A percentile compares a stretch with the other conserved stretches of the same genome.
phyloP scores from a whole-genome alignment of 2,797 vertebrate species.

The Halcyon badia region DNA sequence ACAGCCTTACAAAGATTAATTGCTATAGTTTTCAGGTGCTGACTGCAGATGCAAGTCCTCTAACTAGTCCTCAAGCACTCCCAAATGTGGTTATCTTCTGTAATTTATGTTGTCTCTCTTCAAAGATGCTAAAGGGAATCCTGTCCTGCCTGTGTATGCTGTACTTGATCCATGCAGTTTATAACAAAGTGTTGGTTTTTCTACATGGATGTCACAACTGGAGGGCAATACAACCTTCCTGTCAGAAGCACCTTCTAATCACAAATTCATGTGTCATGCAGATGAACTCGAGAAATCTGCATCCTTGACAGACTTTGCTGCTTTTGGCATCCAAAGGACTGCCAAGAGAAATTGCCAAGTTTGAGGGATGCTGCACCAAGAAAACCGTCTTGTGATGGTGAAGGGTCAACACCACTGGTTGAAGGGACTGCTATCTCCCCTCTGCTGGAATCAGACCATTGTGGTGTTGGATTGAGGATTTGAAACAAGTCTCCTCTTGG shows the following conservation, averaged over 20 bases:
- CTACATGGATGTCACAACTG: neutral
- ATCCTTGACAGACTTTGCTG: neutral
- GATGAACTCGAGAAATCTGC: neutral
- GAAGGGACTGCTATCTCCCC: neutral
- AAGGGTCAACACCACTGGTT: neutral
- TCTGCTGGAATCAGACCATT: neutral
- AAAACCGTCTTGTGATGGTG: neutral
- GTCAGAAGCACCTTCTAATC: neutral
- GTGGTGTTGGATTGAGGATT: neutral
- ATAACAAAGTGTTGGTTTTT: neutral
- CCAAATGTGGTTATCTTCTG: neutral
- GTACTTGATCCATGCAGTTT: neutral
- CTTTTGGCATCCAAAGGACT: neutral
- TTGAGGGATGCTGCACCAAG: neutral
- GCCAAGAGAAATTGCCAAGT: neutral
- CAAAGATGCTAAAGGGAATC: neutral
- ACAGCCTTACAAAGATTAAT: neutral
- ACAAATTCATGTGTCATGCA: neutral
- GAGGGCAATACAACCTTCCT: neutral
- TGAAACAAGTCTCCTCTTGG: neutral
- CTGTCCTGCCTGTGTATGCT: neutral
- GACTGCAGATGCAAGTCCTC: neutral
- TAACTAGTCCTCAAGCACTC: neutral
- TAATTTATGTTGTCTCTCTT: neutral
- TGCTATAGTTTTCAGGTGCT: neutral